Percentiles rank a stretch among this genome's conserved stretches.
Conservation (phyloP, 1,140 invertebrate genomes). For the Polypedilum vanderplanki region DNA sequence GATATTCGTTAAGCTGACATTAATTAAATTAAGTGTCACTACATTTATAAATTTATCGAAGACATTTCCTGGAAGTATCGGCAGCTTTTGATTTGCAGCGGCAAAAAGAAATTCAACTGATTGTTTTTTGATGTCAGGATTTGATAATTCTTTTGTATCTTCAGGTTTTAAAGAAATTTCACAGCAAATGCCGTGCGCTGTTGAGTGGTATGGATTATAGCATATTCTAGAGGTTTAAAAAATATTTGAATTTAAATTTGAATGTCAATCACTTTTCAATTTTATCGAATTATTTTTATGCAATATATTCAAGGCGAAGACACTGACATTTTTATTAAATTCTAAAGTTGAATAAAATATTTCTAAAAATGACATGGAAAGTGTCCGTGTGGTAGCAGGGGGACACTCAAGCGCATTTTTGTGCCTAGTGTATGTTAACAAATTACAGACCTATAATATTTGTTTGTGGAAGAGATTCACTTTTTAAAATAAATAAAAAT, state of each 20-base stretch:
- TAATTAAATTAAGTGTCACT: not conserved
- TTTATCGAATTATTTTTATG: too few relatives aligned
- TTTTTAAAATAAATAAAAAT: too few relatives aligned
- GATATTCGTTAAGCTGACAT: not conserved
- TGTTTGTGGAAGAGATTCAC: too few relatives aligned
- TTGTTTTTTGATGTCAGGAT: not conserved
- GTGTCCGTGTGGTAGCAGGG: too few relatives aligned
- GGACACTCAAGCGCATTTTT: too few relatives aligned
- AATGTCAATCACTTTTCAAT: too few relatives aligned
- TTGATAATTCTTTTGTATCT: not conserved
- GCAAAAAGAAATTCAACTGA: constrained; percentile 1
- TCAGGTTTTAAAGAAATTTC: not conserved
- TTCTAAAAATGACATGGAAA: too few relatives aligned
- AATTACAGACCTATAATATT: too few relatives aligned
- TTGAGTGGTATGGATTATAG: not conserved
- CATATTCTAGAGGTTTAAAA: not conserved
- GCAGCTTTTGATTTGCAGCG: not conserved
- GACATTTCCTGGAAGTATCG: not conserved
- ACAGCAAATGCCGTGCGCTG: constrained; percentile 16
- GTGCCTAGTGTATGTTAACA: too few relatives aligned
- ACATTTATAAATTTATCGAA: constrained; percentile 24
- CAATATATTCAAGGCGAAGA: too few relatives aligned
- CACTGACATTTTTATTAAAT: too few relatives aligned
- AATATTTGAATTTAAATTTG: not conserved
- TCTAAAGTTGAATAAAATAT: too few relatives aligned